phyloP scores from a whole-genome alignment of 2,113 vertebrate genomes.

The Poeciliopsis prolifica region DNA sequence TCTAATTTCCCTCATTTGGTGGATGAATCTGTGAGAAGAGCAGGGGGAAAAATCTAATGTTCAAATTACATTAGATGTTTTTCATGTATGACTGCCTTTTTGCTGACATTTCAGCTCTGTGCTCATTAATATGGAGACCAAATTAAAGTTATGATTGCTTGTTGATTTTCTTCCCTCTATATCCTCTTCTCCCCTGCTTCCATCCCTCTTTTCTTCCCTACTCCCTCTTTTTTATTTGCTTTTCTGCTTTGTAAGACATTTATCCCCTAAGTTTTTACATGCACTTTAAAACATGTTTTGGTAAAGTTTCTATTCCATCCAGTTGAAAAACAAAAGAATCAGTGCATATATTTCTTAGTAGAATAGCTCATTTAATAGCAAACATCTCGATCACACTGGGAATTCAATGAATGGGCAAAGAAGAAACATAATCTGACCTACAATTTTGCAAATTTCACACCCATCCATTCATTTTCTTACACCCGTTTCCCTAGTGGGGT shows the following conservation, averaged over 20 bases:
- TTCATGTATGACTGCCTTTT: slow-evolving; percentile 83
- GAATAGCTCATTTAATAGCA: too few relatives aligned
- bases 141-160: slow-evolving; percentile 82
- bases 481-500: too few relatives aligned
- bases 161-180: slow-evolving; percentile 73
- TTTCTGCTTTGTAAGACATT: slow-evolving; percentile 56
- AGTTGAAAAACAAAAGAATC: too few relatives aligned
- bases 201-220: neutral
- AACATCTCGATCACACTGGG: too few relatives aligned
- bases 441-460: too few relatives aligned
- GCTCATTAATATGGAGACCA: slow-evolving; percentile 82
- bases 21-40: slow-evolving; percentile 70
- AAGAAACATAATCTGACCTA: too few relatives aligned
- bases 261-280: slow-evolving; percentile 13
- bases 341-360: too few relatives aligned
- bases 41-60: slow-evolving; percentile 41
- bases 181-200: neutral
- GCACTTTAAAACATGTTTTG: neutral
- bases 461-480: too few relatives aligned
- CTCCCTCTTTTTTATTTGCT: slow-evolving; percentile 10
- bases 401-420: too few relatives aligned
- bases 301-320: neutral
- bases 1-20: slow-evolving; percentile 64
- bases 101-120: slow-evolving; percentile 82
- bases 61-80: slow-evolving; percentile 80